Percentiles rank a stretch among this genome's conserved stretches.
Conservation (phyloP, 2,113 vertebrate genomes). For the Baryphthengus martii region DNA sequence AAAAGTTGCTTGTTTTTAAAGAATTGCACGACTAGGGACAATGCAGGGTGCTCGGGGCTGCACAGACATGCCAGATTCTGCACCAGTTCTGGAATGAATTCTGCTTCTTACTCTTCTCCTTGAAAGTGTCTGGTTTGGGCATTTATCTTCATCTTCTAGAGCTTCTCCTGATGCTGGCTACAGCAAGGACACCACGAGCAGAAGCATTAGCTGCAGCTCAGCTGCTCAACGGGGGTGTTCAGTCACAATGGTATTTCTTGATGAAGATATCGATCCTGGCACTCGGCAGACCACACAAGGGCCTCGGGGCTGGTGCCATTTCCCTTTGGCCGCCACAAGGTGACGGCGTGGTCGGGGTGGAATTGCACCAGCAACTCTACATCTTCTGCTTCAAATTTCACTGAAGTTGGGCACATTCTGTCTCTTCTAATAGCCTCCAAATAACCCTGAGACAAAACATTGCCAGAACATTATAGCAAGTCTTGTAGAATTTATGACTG, state of each 20-base stretch:
- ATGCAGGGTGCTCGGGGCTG: fast-evolving
- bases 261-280: not conserved
- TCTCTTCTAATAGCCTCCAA: not conserved
- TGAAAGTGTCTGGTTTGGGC: not conserved
- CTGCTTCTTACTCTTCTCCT: not conserved
- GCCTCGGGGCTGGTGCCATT: fast-evolving
- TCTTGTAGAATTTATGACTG: not conserved
- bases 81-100: fast-evolving
- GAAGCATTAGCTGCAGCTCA: not conserved
- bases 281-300: not conserved
- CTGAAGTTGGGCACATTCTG: not conserved
- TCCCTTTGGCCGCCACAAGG: not conserved
- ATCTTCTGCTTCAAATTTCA: not conserved
- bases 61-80: not conserved
- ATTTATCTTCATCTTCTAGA: not conserved
- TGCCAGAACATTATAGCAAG: not conserved
- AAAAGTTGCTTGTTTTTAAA: not conserved
- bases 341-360: fast-evolving
- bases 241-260: not conserved
- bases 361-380: not conserved
- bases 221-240: not conserved
- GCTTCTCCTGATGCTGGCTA: not conserved
- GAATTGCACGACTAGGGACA: not conserved
- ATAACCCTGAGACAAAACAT: not conserved
- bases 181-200: not conserved